Conservation (phyloP, 2,888 invertebrate species). For the Platycheirus rosarum region DNA sequence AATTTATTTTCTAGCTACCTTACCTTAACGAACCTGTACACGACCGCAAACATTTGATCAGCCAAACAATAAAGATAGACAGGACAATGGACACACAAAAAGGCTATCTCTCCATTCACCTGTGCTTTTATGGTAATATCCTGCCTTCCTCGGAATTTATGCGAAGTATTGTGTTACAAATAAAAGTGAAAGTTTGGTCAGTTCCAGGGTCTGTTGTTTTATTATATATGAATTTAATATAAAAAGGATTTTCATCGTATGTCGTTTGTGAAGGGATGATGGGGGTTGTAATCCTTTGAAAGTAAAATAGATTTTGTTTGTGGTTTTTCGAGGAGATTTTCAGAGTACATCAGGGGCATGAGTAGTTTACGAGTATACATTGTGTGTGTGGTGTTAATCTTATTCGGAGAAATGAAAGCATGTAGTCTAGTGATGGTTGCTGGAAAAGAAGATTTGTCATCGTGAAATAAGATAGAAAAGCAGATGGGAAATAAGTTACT, state of each 20-base stretch:
- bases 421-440: slow-evolving; percentile 7
- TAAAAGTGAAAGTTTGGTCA: slow-evolving; percentile 39
- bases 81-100: slow-evolving; percentile 39
- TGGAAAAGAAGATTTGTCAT: slow-evolving; percentile 2
- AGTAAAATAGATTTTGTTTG: slow-evolving; percentile 36
- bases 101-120: slow-evolving; percentile 25
- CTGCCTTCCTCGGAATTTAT: slow-evolving; percentile 39
- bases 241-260: slow-evolving; percentile 36
- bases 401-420: not conserved
- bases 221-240: slow-evolving; percentile 36
- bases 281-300: slow-evolving; percentile 22
- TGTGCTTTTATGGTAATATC: slow-evolving; percentile 20
- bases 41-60: slow-evolving; percentile 44
- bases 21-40: not conserved
- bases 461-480: slow-evolving; percentile 4
- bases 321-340: not conserved
- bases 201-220: slow-evolving; percentile 26
- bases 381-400: not conserved
- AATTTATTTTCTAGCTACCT: slow-evolving; percentile 42
- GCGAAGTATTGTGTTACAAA: slow-evolving; percentile 36
- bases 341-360: too few relatives aligned
- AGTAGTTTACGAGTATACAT: not conserved
- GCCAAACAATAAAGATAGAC: slow-evolving; percentile 22
- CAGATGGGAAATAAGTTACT: not conserved
- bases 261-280: not conserved